Conservation (phyloP, 2,113 vertebrate species). For the Podarcis cretensis region DNA sequence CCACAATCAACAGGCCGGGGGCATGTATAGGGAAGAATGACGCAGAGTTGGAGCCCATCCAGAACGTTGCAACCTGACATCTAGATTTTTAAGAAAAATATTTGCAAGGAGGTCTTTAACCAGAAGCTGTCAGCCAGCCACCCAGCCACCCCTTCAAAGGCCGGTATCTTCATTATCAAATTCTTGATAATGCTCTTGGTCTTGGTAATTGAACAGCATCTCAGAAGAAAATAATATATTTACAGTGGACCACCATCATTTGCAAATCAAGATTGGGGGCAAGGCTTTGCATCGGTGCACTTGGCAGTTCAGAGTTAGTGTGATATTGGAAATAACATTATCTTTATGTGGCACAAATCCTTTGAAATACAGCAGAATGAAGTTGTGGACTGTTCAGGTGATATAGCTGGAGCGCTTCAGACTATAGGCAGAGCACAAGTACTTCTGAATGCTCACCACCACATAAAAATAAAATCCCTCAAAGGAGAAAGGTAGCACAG, state of each 20-base stretch:
- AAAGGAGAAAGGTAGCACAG: background rate
- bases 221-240: background rate
- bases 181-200: background rate
- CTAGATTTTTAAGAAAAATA: constrained; percentile 16
- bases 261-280: background rate
- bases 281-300: background rate
- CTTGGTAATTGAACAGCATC: background rate
- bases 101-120: constrained; percentile 24
- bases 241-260: background rate
- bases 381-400: background rate
- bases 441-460: background rate
- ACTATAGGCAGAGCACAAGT: no score
- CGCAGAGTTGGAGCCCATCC: background rate
- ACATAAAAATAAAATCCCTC: background rate
- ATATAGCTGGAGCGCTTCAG: background rate
- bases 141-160: constrained; percentile 24
- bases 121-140: constrained; percentile 9
- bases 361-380: background rate
- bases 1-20: background rate
- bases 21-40: background rate
- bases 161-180: constrained; percentile 11
- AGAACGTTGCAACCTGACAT: constrained; percentile 41
- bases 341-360: background rate
- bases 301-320: background rate
- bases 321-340: background rate